Percentiles rank a stretch among this genome's conserved stretches.
Evolutionary conservation across 2,797 vertebrate species (phyloP).

Genomic region (Anguilla megastoma): DNA sequence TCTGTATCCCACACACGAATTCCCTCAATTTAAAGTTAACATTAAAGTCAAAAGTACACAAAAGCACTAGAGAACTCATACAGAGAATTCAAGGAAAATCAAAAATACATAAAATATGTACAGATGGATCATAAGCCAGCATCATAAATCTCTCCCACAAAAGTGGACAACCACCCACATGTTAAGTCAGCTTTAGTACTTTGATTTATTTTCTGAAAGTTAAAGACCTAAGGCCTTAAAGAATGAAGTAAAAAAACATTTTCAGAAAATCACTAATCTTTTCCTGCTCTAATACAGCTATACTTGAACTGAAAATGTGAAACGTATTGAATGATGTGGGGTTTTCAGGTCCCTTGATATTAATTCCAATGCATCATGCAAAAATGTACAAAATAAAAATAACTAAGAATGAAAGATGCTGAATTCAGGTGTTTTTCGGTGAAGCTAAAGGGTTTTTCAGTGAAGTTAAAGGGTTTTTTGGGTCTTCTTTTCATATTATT

Average conservation of each 20-base stretch:
- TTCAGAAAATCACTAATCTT: conserved; percentile 27
- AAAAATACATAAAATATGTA: conserved; percentile 45
- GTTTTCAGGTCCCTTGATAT: neutral
- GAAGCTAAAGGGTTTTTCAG: no score
- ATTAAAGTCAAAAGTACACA: conserved; percentile 51
- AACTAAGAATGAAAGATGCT: neutral
- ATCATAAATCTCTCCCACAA: conserved; percentile 54
- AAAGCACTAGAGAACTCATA: conserved; percentile 40
- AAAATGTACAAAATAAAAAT: neutral
- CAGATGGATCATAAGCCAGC: conserved; percentile 49
- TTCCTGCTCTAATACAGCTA: neutral
- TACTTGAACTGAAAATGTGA: conserved; percentile 25
- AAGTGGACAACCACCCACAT: conserved; percentile 25
- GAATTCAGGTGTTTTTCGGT: neutral
- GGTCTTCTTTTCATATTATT: no score
- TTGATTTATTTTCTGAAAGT: conserved; percentile 53
- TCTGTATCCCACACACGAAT: neutral
- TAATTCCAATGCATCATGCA: neutral
- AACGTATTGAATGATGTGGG: neutral
- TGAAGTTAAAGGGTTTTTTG: no score
- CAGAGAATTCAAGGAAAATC: conserved; percentile 54
- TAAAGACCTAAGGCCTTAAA: conserved; percentile 54
- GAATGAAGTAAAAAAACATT: conserved; percentile 23
- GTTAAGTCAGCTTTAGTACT: conserved; percentile 42
- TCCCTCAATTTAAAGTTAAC: neutral